These are phyloP conservation scores for Himalopsyche japonica DNA, from an alignment of 2,888 invertebrate species.

Conservation along the genomic window DNA sequence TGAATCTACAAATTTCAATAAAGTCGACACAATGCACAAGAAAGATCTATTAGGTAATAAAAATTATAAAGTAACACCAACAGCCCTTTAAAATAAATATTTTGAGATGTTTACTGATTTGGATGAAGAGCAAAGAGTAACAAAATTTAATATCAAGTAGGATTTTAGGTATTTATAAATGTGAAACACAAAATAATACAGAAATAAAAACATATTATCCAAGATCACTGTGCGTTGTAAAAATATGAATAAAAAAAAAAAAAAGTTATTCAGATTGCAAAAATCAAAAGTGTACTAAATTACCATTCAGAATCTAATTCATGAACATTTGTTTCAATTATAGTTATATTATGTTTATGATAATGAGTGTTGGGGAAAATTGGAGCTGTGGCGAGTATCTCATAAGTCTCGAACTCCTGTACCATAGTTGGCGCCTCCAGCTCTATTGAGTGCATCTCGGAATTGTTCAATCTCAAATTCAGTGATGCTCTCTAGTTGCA, in stretches of 20 bases:
- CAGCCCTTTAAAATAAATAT: no score
- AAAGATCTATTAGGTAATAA: no score
- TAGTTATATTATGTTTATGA: not conserved
- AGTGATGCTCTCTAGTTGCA: slow-evolving; percentile 69
- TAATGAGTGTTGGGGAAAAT: not conserved
- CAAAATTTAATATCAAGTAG: no score
- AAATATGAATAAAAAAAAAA: no score
- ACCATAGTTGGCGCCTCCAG: slow-evolving; percentile 81
- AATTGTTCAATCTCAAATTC: slow-evolving; percentile 74
- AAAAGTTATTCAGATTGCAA: not conserved
- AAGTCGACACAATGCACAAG: not conserved
- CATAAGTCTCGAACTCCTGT: slow-evolving; percentile 72
- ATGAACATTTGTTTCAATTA: not conserved
- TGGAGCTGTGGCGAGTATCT: slow-evolving; percentile 40
- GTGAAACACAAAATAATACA: not conserved
- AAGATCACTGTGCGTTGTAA: not conserved
- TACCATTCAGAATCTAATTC: not conserved
- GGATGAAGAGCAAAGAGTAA: no score
- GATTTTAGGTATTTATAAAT: no score
- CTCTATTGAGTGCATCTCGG: slow-evolving; percentile 69
- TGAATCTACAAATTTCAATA: not conserved
- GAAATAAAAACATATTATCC: not conserved
- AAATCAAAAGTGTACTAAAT: not conserved
- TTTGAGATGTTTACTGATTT: no score
- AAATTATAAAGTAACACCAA: no score